Evolutionary conservation across 2,888 invertebrate species (phyloP).

Genomic region (Diachrysia chrysitis): DNA sequence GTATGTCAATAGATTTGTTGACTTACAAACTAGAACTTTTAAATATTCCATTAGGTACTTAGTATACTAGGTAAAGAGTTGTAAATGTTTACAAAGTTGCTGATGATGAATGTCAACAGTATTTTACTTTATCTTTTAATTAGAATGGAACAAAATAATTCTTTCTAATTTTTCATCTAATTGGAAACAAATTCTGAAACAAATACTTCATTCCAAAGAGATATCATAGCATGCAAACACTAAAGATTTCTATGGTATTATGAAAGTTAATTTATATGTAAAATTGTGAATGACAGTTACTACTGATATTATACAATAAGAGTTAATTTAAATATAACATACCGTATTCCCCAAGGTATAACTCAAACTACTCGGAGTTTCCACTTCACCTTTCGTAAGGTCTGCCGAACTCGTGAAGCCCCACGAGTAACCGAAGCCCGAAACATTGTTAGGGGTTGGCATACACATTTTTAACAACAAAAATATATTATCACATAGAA

Average conservation of each 20-base stretch:
- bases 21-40: background rate
- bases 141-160: background rate
- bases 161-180: background rate
- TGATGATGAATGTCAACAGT: background rate
- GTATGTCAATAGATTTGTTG: too few species aligned
- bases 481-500: constrained; percentile 71
- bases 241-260: constrained; percentile 20
- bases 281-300: constrained; percentile 22
- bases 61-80: background rate
- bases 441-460: constrained; percentile 88
- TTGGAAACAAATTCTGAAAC: constrained; percentile 19
- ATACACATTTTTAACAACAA: constrained; percentile 84
- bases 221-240: constrained; percentile 12
- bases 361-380: constrained; percentile 86
- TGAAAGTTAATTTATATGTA: constrained; percentile 50
- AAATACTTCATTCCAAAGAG: constrained; percentile 4
- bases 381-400: constrained; percentile 86
- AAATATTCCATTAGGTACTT: background rate
- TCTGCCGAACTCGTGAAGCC: constrained; percentile 86
- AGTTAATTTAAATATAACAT: constrained; percentile 56
- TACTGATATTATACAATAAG: constrained; percentile 5
- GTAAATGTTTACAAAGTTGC: background rate
- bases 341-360: constrained; percentile 87
- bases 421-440: constrained; percentile 88
- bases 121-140: background rate